phyloP scores from a whole-genome alignment of 1,140 invertebrate genomes.

The Pygmarrhopalites habei region DNA sequence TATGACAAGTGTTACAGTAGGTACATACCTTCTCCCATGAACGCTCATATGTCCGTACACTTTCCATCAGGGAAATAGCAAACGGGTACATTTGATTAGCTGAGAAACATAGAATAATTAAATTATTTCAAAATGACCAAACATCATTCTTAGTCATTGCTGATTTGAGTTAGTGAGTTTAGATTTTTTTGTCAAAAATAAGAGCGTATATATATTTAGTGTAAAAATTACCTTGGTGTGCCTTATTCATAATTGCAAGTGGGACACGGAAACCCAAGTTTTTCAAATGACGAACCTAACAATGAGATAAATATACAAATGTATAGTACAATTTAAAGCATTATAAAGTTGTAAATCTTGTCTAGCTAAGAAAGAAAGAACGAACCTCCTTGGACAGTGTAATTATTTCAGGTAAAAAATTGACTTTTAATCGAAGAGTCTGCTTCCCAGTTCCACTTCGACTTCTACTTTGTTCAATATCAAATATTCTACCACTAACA shows the following conservation, averaged over 20 bases:
- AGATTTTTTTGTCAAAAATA: too few species aligned
- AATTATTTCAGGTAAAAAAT: conserved; percentile 97
- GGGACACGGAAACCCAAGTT: conserved; percentile 95
- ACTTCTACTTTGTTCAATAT: conserved; percentile 74
- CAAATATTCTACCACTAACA: conserved; percentile 88
- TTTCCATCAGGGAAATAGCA: conserved; percentile 97
- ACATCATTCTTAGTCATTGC: too few species aligned
- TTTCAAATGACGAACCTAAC: conserved; percentile 89
- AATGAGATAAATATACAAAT: too few species aligned
- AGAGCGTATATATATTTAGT: too few species aligned
- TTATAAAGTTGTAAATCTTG: background rate
- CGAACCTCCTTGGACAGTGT: conserved; percentile 89
- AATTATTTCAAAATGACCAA: too few species aligned
- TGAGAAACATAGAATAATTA: too few species aligned
- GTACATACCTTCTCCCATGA: conserved; percentile 95
- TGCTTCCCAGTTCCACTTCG: conserved; percentile 71
- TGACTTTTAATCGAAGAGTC: conserved; percentile 86
- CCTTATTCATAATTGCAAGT: conserved; percentile 95
- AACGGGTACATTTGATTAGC: conserved; percentile 98
- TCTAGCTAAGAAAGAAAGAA: background rate
- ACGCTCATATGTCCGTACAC: conserved; percentile 91
- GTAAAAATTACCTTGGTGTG: too few species aligned
- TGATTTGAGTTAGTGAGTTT: too few species aligned
- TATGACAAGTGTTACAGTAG: too few species aligned
- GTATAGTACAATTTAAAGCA: conserved; percentile 4